Percentiles rank a stretch among this genome's conserved stretches.
phyloP scores from a whole-genome alignment of 2,113 vertebrate genomes.

The Potamarius usumacintae region DNA sequence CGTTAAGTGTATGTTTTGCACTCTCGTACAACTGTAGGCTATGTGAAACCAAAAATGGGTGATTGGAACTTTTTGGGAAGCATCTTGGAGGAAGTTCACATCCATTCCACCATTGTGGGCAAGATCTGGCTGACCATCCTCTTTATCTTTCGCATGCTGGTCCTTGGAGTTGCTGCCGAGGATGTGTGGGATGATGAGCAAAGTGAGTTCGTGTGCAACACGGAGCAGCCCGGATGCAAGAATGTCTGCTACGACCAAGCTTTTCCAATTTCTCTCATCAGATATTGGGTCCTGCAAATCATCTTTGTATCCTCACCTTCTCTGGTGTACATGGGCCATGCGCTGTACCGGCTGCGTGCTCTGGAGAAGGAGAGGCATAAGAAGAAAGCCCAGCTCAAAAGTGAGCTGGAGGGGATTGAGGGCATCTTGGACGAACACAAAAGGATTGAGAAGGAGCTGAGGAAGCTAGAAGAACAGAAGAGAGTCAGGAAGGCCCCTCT shows the following conservation, averaged over 20 bases:
- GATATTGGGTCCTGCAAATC: slow-evolving; percentile 94
- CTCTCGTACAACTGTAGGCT: slow-evolving; percentile 53
- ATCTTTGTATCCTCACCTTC: slow-evolving; percentile 95
- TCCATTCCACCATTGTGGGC: slow-evolving; percentile 91
- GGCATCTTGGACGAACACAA: slow-evolving; percentile 78
- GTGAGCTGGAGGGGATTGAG: slow-evolving; percentile 81
- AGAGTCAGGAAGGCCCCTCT: slow-evolving; percentile 90
- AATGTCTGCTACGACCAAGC: slow-evolving; percentile 92
- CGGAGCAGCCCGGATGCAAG: slow-evolving; percentile 90
- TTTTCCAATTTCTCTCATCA: slow-evolving; percentile 92
- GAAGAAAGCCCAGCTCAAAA: slow-evolving; percentile 81
- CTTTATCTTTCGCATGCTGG: slow-evolving; percentile 94
- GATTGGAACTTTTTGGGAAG: slow-evolving; percentile 93
- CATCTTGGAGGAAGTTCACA: slow-evolving; percentile 93
- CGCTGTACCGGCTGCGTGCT: slow-evolving; percentile 82
- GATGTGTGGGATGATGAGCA: slow-evolving; percentile 95
- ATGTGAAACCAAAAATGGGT: slow-evolving; percentile 84
- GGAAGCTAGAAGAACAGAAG: slow-evolving; percentile 88
- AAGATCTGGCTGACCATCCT: slow-evolving; percentile 97
- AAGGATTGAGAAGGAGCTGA: slow-evolving; percentile 83
- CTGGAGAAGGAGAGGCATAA: slow-evolving; percentile 88
- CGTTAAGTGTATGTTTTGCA: background rate
- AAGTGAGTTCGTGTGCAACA: slow-evolving; percentile 92
- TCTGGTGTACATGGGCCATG: slow-evolving; percentile 92
- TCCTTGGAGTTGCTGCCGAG: slow-evolving; percentile 90